Evolutionary conservation across 2,797 vertebrate species (phyloP), one percentile per base, ranked within the genome.

Genomic region (Triplophysa bombifrons): DNA sequence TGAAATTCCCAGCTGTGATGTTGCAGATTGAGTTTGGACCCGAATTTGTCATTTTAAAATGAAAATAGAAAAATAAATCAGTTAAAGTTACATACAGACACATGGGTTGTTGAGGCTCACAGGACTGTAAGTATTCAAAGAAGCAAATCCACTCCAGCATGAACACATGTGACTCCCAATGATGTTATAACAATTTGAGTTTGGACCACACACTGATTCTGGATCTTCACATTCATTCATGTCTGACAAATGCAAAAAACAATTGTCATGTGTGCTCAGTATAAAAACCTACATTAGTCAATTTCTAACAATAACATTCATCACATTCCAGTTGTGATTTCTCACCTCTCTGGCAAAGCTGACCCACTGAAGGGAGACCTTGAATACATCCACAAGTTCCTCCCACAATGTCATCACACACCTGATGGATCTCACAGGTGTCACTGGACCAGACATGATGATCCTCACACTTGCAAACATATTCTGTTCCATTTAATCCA

Each of bases 381-480:
- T 77, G 89, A 46, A 85, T 74, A 77, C 93, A 94, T 41, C 72
- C 38, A 58, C 95, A 95, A 0, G 53, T 68, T 17, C 69, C 46
- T 38, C n/a, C 44, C 0, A 58, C 4, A 53, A 72, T 25, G 30
- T 58, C 84, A 38, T 84, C 72, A 82, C 90, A 91, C 60, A 38
- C 50, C 22, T 82, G 71, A 65, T 87, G 85, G 25, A 48, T 73
- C 17, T 14, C 55, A 65, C 81, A 83, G 60, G 68, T 71, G 58
- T 80, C 72, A 83, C 6, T 74, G 60, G 81, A 38, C 81, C 81
- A 83, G 34, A 74, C 72, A 69, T 64, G 78, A 48, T 74, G 11
- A 56, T 73, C 34, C 64, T 83, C 78, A 77, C 82, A 83, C n/a
- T 76, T 73, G 60, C 78, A 80, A 66, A 80, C 16, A 64, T 74